Evolutionary conservation across 2,113 vertebrate species (phyloP), one percentile per base, ranked within the genome.

Genomic region (Rhabdomys dilectus): DNA sequence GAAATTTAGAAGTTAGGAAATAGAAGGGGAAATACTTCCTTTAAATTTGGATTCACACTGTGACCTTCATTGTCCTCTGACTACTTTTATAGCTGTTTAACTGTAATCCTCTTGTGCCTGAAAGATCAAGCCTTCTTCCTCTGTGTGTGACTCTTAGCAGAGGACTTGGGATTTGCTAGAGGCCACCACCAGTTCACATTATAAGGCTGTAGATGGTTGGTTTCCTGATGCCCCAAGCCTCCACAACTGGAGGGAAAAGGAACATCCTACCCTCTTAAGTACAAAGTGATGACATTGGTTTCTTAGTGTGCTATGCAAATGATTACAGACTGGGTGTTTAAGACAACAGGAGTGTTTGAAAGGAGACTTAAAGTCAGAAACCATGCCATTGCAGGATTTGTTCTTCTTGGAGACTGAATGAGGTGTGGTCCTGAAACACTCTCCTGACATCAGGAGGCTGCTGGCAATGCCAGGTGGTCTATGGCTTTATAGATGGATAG

Each of bases 1-100:
- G 16, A 6, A 4, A 89, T 87, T 17, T 51, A 95, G 51, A 96
- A 87, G 39, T 75, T 96, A 91, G 53, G 77, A 73, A 70, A 24
- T 42, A 10, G 42, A 89, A 70, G 66, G 85, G 17, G 72, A 75
- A 62, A 70, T 1, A 53, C 22, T 86, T 91, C 51, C 21, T 72
- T 8, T n/a, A 93, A 77, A 70, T 11, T 58, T 29, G 0, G 51
- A 64, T n/a, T 70, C 21, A n/a, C 16, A 34, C 17, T 31, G 29
- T 15, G 66, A 86, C 16, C 22, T 36, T 73, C 53, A 26, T 42
- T 51, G 48, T 81, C 24, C 17, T 84, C 2, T 77, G 51, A 56
- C 31, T 13, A 72, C 60, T 42, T 15, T 22, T 26, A 21, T 36
- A 31, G 45, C 29, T 68, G 16, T 72, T 82, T 56, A 85, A 19